Base-by-base conservation (phyloP, 2,888 invertebrate genomes). In the Hirtodrosophila cameraria region DNA sequence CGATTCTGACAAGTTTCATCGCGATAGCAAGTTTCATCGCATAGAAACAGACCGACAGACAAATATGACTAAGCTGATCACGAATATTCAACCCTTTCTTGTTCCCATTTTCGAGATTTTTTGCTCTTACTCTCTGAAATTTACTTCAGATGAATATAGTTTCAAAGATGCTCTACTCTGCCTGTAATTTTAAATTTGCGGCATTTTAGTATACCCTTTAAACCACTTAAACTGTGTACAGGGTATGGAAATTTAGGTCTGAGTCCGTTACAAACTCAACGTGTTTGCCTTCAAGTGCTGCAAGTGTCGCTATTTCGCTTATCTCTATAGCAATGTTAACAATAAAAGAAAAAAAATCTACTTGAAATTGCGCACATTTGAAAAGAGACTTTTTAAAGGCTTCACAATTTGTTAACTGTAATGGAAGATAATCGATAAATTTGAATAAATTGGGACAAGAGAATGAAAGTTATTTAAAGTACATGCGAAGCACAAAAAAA, bases 241-340 rank as follows among this genome's bases (percentile, higher is more conserved):
- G 6, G 23, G 23, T 6, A 23, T 23, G 2, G 7, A 23, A 23
- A 8, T 23, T 5, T 7, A 23, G 2, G 12, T 27, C 57, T 41
- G n/a, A 3, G 6, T 33, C 27, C 7, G 3, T n/a, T 12, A 7
- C 12, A 7, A 11, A 31, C 9, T 41, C 12, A 9, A 16, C 28
- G 31, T 48, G 53, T 23, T 18, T 30, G 28, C 31, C 23, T 28
- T 35, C 23, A 18, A 65, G 66, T 57, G 66, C 23, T 3, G 6
- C 33, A 65, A 65, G 52, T 52, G 39, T 53, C 43, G 52, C 27
- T 33, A 48, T 57, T 49, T 53, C 39, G 31, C 30, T 52, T 45
- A 58, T 68, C 52, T 45, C 6, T 43, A 45, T 35, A 35, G 48
- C 73, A 72, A 53, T 52, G 48, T 45, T 33, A n/a, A 15, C 13